Evolutionary conservation across 2,888 invertebrate species (phyloP).

Genomic region (Dyspetes luteomarginatus): DNA sequence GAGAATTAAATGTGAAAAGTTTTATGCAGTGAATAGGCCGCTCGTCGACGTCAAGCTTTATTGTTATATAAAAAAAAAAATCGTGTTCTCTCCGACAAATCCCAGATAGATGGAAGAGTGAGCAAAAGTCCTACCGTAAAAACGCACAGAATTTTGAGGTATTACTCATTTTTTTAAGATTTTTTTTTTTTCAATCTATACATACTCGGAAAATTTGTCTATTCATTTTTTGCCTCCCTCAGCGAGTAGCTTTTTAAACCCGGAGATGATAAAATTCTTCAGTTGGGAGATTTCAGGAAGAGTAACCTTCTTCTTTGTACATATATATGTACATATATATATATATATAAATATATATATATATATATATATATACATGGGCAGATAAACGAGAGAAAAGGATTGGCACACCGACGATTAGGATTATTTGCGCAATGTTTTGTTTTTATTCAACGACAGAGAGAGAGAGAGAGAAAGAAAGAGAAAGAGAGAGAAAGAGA

Average conservation of each 20-base stretch:
- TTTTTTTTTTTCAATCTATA: constrained; percentile 24
- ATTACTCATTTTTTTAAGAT: constrained; percentile 41
- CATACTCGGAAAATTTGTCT: constrained; percentile 12
- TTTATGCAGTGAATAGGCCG: constrained; percentile 68
- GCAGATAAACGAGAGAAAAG: constrained; percentile 1
- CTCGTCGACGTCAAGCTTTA: constrained; percentile 54
- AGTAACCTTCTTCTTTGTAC: constrained; percentile 63
- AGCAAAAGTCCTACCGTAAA: background rate
- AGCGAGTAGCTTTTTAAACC: background rate
- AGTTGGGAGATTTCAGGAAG: constrained; percentile 69
- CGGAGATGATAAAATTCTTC: background rate
- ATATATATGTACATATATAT: background rate
- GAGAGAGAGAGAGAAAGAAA: background rate
- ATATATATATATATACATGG: background rate
- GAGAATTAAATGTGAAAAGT: constrained; percentile 79
- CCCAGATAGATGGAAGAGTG: background rate
- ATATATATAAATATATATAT: too few relatives aligned
- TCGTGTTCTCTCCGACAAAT: constrained; percentile 31
- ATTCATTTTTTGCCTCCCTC: background rate
- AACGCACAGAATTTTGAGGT: constrained; percentile 42
- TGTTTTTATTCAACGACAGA: constrained; percentile 50
- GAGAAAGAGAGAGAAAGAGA: background rate
- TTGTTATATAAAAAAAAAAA: constrained; percentile 63
- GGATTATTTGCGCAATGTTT: constrained; percentile 68
- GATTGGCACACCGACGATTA: constrained; percentile 67